Evolutionary conservation across 2,888 invertebrate genomes (phyloP), one percentile per base, ranked within the genome.

Genomic region (Cataglyphis cursor): DNA sequence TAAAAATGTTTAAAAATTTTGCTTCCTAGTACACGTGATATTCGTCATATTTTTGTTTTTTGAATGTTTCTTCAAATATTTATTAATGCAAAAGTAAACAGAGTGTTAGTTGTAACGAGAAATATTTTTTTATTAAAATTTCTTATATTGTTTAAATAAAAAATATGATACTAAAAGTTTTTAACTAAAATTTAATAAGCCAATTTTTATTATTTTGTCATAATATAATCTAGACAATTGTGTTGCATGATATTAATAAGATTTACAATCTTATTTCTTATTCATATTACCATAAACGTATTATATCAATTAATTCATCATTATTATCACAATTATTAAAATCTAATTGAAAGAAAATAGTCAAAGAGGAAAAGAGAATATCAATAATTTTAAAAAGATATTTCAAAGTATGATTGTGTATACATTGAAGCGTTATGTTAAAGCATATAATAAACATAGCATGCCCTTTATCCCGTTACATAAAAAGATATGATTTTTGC

Each of bases 1-100:
- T 94, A 94, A 94, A 94, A 91, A 88, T 88, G 88, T 92, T 92
- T 85, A 90, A 91, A 91, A 91, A 81, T 89, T 78, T 81, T 64
- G 5, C 35, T 48, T 61, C 0, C n/a, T 44, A 21, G 4, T 31
- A 61, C 5, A 48, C 9, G 8, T 59, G 10, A 28, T 24, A 38
- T 3, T 28, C 10, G 0, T 10, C 4, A 57, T 24, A 21, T 41
- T 1, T 57, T 6, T 24, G 9, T 3, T 57, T 44, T 12, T n/a
- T 54, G 1, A 21, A 10, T 9, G 35, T 38, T 4, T 57, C 10
- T 57, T 28, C 3, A 24, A 73, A 66, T 10, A 38, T 66, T 38
- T 66, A 31, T 41, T n/a, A 28, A 31, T 15, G 24, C 0, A 28
- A 54, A 28, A 38, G 35, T 15, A 35, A 38, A 51, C 3, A 9